A percentile compares a stretch with the other conserved stretches of the same genome.
These are phyloP conservation scores for Chrysaora quinquecirrha DNA, from an alignment of 30 jellyfish, hydroid and myxozoan genomes.

Conservation along the genomic window DNA sequence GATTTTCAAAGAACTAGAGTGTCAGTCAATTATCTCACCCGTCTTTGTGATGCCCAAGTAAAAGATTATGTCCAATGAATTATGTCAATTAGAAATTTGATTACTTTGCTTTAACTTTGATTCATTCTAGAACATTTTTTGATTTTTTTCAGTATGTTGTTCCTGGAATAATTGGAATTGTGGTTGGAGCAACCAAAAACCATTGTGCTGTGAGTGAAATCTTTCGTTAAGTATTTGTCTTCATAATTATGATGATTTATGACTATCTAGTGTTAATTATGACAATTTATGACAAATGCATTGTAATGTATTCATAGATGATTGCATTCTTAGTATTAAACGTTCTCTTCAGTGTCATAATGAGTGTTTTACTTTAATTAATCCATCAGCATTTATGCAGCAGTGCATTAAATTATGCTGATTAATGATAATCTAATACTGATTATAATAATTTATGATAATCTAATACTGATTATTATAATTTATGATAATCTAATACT, in stretches of 20 bases:
- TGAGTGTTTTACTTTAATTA: too few relatives aligned
- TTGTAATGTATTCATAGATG: slow-evolving; percentile 47
- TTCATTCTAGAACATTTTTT: not conserved
- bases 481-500: not conserved
- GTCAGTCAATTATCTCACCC: too few relatives aligned
- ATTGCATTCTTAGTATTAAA: slow-evolving; percentile 80
- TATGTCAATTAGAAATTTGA: too few relatives aligned
- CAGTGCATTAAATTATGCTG: too few relatives aligned
- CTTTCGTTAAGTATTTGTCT: not conserved
- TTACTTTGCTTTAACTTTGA: too few relatives aligned
- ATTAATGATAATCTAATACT: too few relatives aligned
- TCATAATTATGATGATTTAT: not conserved
- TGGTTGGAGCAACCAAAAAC: slow-evolving; percentile 82
- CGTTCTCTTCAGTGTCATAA: slow-evolving; percentile 73
- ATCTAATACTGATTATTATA: not conserved
- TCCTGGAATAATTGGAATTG: slow-evolving; percentile 91
- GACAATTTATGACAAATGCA: not conserved
- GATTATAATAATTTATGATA: not conserved
- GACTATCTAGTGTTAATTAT: not conserved
- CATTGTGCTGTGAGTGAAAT: slow-evolving; percentile 78
- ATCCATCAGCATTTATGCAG: too few relatives aligned
- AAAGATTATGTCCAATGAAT: too few relatives aligned
- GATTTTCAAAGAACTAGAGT: too few relatives aligned
- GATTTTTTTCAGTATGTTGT: slow-evolving; percentile 68
- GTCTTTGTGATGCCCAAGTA: too few relatives aligned